phyloP scores from a whole-genome alignment of 1,140 invertebrate genomes.

The Wasmannia auropunctata region DNA sequence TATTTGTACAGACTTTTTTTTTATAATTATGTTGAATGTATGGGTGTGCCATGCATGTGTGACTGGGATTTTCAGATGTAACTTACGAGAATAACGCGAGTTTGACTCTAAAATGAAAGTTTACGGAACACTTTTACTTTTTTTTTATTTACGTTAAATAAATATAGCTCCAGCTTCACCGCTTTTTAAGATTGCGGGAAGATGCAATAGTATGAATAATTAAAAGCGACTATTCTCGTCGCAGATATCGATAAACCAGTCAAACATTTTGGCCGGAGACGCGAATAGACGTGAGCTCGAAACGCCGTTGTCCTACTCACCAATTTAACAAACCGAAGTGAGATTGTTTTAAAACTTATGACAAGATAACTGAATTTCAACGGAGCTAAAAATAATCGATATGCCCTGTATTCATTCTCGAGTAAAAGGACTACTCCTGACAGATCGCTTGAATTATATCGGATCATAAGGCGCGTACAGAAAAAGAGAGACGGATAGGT shows the following conservation, averaged over 20 bases:
- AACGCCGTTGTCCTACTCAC: neutral
- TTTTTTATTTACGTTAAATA: neutral
- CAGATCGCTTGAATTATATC: conserved; percentile 14
- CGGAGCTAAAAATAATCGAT: conserved; percentile 29
- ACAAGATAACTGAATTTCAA: neutral
- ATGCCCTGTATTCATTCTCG: neutral
- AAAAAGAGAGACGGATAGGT: neutral
- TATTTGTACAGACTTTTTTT: neutral
- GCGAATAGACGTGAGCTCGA: neutral
- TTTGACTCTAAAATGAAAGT: neutral
- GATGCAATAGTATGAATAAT: neutral
- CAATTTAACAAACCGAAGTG: conserved; percentile 3
- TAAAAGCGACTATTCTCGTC: neutral
- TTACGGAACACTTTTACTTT: neutral
- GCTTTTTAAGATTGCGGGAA: neutral
- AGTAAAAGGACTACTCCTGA: neutral
- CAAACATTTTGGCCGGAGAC: neutral
- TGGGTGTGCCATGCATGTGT: neutral
- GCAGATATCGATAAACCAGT: neutral
- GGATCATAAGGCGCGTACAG: neutral
- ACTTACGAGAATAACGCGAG: neutral
- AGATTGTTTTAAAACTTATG: conserved; percentile 18
- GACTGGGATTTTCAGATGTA: neutral
- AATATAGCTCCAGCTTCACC: neutral
- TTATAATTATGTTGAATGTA: neutral